Evolutionary conservation across 2,113 vertebrate species (phyloP).

Genomic region (Pituophis catenifer): DNA sequence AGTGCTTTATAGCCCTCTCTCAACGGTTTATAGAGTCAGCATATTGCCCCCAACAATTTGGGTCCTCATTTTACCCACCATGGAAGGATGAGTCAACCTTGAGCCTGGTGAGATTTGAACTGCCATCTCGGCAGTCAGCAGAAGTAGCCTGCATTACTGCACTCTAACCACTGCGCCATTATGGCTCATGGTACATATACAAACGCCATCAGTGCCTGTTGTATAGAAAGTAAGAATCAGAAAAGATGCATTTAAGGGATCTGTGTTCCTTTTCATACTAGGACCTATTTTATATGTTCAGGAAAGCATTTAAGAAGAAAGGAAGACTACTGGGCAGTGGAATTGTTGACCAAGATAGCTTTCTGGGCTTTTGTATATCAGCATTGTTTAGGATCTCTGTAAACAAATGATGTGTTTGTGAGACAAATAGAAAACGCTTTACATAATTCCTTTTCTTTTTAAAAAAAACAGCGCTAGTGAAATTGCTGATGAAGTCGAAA

Average conservation of each 20-base stretch:
- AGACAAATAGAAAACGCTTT: neutral
- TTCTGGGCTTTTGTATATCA: neutral
- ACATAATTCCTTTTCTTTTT: neutral
- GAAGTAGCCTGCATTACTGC: no score
- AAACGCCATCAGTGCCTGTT: neutral
- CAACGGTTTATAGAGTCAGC: no score
- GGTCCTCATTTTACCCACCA: no score
- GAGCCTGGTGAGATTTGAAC: no score
- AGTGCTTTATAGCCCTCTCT: no score
- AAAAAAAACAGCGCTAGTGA: conserved; percentile 48
- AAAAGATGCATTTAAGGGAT: neutral
- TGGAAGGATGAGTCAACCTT: no score
- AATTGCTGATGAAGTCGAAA: conserved; percentile 73
- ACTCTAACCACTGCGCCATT: no score
- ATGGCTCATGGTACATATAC: neutral
- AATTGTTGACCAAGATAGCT: neutral
- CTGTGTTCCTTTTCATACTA: neutral
- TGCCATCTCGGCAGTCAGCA: no score
- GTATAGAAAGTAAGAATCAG: neutral
- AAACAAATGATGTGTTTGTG: neutral
- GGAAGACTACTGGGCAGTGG: no score
- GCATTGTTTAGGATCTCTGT: neutral
- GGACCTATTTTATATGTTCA: neutral
- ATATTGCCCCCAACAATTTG: no score
- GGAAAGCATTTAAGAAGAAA: neutral